phyloP scores from a whole-genome alignment of 2,113 vertebrate species.

The Heterochromis multidens region DNA sequence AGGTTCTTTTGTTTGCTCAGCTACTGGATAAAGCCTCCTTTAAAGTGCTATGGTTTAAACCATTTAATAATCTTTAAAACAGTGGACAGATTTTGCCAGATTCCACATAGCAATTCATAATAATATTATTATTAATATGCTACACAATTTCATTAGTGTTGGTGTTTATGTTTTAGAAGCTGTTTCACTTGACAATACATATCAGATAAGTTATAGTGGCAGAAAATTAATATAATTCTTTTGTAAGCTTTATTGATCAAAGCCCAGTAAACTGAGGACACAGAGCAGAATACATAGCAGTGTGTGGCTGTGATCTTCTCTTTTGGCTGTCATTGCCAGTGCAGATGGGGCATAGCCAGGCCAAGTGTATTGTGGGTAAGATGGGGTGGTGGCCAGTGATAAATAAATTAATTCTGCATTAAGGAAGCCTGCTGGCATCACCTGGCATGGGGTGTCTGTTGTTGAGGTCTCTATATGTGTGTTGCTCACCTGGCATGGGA shows the following conservation, averaged over 20 bases:
- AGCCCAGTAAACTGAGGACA: background rate
- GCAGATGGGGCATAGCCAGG: slow-evolving; percentile 9
- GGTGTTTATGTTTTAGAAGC: background rate
- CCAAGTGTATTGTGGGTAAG: slow-evolving; percentile 41
- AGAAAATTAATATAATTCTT: background rate
- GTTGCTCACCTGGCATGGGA: background rate
- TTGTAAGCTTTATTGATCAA: background rate
- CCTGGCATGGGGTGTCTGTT: background rate
- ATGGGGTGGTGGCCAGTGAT: slow-evolving; percentile 16
- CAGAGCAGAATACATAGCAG: background rate
- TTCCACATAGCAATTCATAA: too few species aligned
- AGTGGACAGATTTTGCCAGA: too few species aligned
- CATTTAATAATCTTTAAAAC: too few species aligned
- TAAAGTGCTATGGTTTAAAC: too few species aligned
- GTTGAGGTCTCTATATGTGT: background rate
- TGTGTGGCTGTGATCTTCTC: slow-evolving; percentile 42
- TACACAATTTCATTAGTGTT: too few species aligned
- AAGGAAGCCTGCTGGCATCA: slow-evolving; percentile 36
- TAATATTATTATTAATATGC: too few species aligned
- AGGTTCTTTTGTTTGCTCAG: too few species aligned
- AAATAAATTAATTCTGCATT: slow-evolving; percentile 64
- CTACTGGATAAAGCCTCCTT: too few species aligned
- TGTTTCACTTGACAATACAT: background rate
- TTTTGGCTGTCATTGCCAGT: slow-evolving; percentile 31
- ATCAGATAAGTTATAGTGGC: background rate